Evolutionary conservation across 2,888 invertebrate species (phyloP), one percentile per base, ranked within the genome.

Genomic region (Hypena proboscidalis): DNA sequence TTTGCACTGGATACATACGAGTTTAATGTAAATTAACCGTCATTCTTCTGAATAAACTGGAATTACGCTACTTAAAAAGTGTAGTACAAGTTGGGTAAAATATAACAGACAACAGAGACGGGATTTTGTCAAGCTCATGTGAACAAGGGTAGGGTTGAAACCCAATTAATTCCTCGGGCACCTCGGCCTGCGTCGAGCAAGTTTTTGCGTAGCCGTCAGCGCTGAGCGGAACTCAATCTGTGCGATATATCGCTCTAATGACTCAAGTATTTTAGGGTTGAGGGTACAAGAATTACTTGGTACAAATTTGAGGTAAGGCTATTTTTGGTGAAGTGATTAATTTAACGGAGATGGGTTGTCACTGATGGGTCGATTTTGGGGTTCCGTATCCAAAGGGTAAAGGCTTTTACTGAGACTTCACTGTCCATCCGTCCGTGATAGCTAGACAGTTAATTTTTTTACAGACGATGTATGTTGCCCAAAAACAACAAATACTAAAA

Each of bases 141-240:
- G 64, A 79, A 78, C 79, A 78, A 80, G 85, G 84, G 78, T 74
- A 40, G 68, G 70, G 63, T 66, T 64, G 60, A 59, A 59, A 74
- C 79, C 79, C 78, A 80, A 80, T 80, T 80, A 80, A 80, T 76
- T 74, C 68, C 59, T 58, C 59, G 67, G 74, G 65, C 76, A 70
- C 76, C 76, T 73, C 57, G 45, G 59, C 41, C 51, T 48, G 55
- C 51, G 23, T 30, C 21, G 61, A 58, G 64, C 60, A 76, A 78
- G 71, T 74, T 77, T 77, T 76, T 74, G 64, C 65, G 56, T 57
- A 60, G 53, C 54, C 49, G 59, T 48, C 46, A 65, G 70, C 58
- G 55, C 64, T 66, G 64, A 67, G 66, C 63, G 66, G 63, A 73
- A 73, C 74, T 75, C 72, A 74, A 78, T 78, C 77, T 73, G 45